These are phyloP conservation scores for Philereme transversata DNA, from an alignment of 2,888 invertebrate genomes.

Conservation along the genomic window DNA sequence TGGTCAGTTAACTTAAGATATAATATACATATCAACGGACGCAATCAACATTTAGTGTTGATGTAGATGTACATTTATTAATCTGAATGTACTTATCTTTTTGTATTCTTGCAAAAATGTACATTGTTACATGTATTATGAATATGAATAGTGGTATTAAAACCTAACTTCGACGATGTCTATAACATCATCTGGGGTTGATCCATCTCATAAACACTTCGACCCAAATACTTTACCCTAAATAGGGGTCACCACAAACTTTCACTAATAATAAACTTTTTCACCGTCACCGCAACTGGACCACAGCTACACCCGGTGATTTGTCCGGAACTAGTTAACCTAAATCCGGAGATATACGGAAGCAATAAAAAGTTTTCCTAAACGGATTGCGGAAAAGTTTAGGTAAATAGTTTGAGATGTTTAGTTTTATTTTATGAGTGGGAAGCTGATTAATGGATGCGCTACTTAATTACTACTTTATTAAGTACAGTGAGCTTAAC, in stretches of 20 bases:
- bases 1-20: too few species aligned
- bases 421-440: slow-evolving; percentile 9
- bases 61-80: too few species aligned
- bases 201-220: slow-evolving; percentile 26
- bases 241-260: slow-evolving; percentile 34
- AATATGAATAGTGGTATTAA: too few species aligned
- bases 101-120: too few species aligned
- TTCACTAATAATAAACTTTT: slow-evolving; percentile 45
- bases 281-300: slow-evolving; percentile 26
- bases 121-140: too few species aligned
- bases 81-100: too few species aligned
- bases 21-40: too few species aligned
- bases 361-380: slow-evolving; percentile 36
- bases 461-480: too few species aligned
- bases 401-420: slow-evolving; percentile 18
- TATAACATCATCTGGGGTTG: slow-evolving; percentile 15
- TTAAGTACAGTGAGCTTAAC: too few species aligned
- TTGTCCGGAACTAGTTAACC: slow-evolving; percentile 43
- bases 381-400: slow-evolving; percentile 26
- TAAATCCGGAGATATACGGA: slow-evolving; percentile 35
- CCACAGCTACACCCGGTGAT: slow-evolving; percentile 37
- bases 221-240: slow-evolving; percentile 26
- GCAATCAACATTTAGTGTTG: too few species aligned
- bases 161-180: too few species aligned
- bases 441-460: not conserved